Evolutionary conservation across 2,113 vertebrate genomes (phyloP).

Genomic region (Apeltes quadracus): DNA sequence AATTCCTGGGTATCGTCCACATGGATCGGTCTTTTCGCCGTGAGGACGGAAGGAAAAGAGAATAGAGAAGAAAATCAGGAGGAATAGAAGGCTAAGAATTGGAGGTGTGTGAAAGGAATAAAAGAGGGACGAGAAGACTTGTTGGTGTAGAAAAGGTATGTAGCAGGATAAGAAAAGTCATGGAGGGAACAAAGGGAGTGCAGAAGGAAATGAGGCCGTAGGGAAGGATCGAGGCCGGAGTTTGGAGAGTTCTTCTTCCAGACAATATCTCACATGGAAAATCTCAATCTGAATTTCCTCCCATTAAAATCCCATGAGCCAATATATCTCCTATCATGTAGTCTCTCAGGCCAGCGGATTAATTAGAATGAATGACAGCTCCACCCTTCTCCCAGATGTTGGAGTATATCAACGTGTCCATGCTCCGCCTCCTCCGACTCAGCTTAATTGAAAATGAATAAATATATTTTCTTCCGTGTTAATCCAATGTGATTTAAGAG

Average conservation of each 20-base stretch:
- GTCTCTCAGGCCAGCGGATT: slow-evolving; percentile 11
- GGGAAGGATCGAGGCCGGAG: neutral
- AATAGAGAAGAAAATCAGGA: neutral
- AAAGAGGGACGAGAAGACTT: neutral
- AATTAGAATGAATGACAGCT: slow-evolving; percentile 23
- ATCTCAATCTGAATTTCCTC: neutral
- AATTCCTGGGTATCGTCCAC: neutral
- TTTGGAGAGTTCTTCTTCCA: neutral
- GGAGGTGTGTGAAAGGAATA: neutral
- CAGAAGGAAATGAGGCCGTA: neutral
- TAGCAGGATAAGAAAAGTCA: neutral
- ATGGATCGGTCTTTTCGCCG: neutral
- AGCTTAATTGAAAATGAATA: slow-evolving; percentile 55
- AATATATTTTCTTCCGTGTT: slow-evolving; percentile 28
- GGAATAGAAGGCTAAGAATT: neutral
- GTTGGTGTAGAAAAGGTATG: neutral
- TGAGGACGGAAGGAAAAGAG: neutral
- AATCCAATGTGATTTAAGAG: slow-evolving; percentile 60
- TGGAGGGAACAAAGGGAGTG: neutral
- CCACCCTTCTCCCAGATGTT: slow-evolving; percentile 28
- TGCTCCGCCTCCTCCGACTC: slow-evolving; percentile 14
- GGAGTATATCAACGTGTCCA: slow-evolving; percentile 32
- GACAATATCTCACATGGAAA: neutral
- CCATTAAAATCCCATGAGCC: neutral
- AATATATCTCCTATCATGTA: slow-evolving; percentile 14